These are phyloP conservation scores for Pteruthius melanotis DNA, from an alignment of 2,113 vertebrate genomes.

Conservation along the genomic window DNA sequence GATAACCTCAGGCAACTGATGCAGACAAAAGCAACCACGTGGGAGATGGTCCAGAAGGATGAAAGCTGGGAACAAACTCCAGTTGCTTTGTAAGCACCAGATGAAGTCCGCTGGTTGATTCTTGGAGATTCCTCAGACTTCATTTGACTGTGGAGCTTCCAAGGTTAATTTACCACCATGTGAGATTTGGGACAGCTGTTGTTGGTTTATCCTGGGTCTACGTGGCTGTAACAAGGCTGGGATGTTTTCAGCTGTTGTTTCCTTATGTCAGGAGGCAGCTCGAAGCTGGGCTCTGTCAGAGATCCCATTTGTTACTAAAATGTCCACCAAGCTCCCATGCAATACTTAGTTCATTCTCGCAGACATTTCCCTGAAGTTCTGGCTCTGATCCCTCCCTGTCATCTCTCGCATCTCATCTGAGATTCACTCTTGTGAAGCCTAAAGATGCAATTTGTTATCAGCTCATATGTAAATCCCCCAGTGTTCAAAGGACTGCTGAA, in stretches of 20 bases:
- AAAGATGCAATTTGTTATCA: not conserved
- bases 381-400: not conserved
- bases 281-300: not conserved
- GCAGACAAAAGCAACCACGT: not conserved
- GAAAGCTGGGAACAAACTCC: not conserved
- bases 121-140: not conserved
- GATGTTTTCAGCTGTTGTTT: not conserved
- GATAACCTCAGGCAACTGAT: not conserved
- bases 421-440: not conserved
- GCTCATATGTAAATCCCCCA: not conserved
- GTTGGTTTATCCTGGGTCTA: not conserved
- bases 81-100: not conserved
- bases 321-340: not conserved
- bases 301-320: not conserved
- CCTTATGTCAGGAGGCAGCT: not conserved
- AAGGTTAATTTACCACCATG: not conserved
- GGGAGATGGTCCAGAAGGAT: not conserved
- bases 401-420: not conserved
- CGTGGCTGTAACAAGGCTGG: fast-evolving
- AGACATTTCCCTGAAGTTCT: not conserved
- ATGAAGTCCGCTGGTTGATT: not conserved
- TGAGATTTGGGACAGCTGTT: not conserved
- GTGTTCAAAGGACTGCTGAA: not conserved
- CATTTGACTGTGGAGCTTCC: not conserved
- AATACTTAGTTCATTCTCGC: not conserved